Evolutionary conservation across 2,888 invertebrate genomes (phyloP).

Genomic region (Xanthorhoe designata): DNA sequence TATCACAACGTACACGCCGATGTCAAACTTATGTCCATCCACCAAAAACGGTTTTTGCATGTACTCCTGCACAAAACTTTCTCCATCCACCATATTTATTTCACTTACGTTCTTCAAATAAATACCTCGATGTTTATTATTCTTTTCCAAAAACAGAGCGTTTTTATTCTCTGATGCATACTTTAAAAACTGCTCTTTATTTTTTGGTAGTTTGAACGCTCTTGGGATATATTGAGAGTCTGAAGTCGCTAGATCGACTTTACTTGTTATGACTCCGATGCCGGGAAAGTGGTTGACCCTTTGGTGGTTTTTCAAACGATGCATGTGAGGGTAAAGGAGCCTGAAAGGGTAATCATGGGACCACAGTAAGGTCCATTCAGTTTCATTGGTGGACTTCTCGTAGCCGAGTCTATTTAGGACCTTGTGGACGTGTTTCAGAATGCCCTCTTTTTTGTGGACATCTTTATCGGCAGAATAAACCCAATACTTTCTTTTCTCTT

Average conservation of each 20-base stretch:
- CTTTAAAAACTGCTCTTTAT: constrained; percentile 88
- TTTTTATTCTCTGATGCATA: constrained; percentile 89
- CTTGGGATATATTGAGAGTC: constrained; percentile 92
- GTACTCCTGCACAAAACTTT: constrained; percentile 96
- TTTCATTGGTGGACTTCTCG: constrained; percentile 79
- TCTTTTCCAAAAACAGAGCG: constrained; percentile 94
- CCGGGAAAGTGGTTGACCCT: constrained; percentile 98
- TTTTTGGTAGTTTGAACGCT: constrained; percentile 94
- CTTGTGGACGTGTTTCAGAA: constrained; percentile 92
- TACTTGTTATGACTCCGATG: constrained; percentile 96
- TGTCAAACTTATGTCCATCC: constrained; percentile 98
- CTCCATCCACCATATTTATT: constrained; percentile 88
- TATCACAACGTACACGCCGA: constrained; percentile 96
- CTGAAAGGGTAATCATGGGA: constrained; percentile 96
- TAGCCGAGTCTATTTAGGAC: constrained; percentile 92
- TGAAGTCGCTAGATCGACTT: constrained; percentile 93
- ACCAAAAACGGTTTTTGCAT: constrained; percentile 95
- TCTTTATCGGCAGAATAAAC: constrained; percentile 83
- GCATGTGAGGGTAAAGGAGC: constrained; percentile 78
- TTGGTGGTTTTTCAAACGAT: constrained; percentile 89
- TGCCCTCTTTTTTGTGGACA: constrained; percentile 87
- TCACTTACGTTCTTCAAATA: constrained; percentile 89
- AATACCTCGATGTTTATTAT: constrained; percentile 96
- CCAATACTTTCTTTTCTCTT: constrained; percentile 77
- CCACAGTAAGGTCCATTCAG: constrained; percentile 96